A percentile compares a stretch with the other conserved stretches of the same genome.
These are phyloP conservation scores for Aphrocallistes beatrix DNA, from an alignment of 37 sponge, comb jelly and placozoan genomes.

Conservation along the genomic window DNA sequence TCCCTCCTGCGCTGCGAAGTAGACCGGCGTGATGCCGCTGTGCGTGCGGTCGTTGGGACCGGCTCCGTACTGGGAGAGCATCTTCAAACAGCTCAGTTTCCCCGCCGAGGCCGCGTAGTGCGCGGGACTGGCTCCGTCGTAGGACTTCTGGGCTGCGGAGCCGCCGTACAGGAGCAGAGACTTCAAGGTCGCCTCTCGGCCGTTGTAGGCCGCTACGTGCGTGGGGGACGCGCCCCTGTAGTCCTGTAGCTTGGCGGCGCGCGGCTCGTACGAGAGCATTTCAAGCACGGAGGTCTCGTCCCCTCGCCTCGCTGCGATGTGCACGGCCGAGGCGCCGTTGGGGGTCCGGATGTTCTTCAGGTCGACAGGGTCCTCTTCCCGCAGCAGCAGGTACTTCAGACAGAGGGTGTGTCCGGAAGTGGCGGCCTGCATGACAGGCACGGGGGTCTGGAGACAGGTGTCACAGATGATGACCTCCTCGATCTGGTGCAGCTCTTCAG, in stretches of 20 bases:
- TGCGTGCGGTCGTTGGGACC: constrained; percentile 44
- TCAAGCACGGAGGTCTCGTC: constrained; percentile 24
- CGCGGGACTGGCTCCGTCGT: constrained; percentile 67
- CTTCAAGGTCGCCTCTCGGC: constrained; percentile 39
- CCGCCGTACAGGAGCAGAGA: constrained; percentile 34
- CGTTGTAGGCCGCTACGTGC: constrained; percentile 62
- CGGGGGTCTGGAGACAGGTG: constrained; percentile 23
- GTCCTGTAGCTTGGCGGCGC: constrained; percentile 29
- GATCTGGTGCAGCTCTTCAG: not conserved
- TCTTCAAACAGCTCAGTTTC: constrained; percentile 41
- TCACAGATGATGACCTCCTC: constrained; percentile 20
- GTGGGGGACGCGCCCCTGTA: constrained; percentile 59
- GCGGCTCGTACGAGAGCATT: constrained; percentile 25
- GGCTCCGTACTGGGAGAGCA: constrained; percentile 26
- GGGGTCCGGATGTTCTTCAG: constrained; percentile 12
- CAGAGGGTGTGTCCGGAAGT: constrained; percentile 36
- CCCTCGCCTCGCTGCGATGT: constrained; percentile 51
- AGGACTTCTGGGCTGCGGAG: constrained; percentile 22
- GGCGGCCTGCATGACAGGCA: constrained; percentile 27
- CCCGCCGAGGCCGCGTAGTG: constrained; percentile 67
- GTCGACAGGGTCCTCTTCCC: not conserved
- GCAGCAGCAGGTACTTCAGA: constrained; percentile 29
- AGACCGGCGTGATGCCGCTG: constrained; percentile 82
- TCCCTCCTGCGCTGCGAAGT: constrained; percentile 88
- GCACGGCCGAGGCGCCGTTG: constrained; percentile 50